phyloP scores from a whole-genome alignment of 1,140 invertebrate species.

The Acyrthosiphon pisum region DNA sequence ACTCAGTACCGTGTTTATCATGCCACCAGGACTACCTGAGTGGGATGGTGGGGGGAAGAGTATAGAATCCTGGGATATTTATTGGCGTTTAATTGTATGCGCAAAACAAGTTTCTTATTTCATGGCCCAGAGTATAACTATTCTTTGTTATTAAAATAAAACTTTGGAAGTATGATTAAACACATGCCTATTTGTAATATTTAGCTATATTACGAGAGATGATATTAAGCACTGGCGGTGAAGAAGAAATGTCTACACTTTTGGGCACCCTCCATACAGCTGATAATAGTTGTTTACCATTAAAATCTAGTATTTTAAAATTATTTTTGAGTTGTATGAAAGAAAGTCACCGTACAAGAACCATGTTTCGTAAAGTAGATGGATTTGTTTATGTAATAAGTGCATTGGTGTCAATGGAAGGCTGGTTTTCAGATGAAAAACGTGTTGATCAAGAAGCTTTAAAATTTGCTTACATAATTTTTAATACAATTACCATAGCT shows the following conservation, averaged over 20 bases:
- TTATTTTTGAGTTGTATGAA: conserved; percentile 85
- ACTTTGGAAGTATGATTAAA: background rate
- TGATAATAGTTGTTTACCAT: conserved; percentile 75
- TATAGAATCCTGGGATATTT: no score
- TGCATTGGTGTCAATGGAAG: conserved; percentile 91
- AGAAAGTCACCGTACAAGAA: conserved; percentile 94
- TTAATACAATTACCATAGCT: conserved; percentile 93
- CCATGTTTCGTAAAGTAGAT: conserved; percentile 93
- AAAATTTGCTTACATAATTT: conserved; percentile 84
- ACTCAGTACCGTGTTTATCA: no score
- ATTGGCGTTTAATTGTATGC: no score
- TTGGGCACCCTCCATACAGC: conserved; percentile 90
- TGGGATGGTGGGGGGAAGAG: no score
- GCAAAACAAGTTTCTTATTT: no score
- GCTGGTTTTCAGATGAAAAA: conserved; percentile 68
- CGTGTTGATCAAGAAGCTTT: conserved; percentile 68
- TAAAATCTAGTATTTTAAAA: conserved; percentile 92
- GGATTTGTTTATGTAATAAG: conserved; percentile 98
- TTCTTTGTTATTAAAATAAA: background rate
- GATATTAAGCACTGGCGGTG: conserved; percentile 87
- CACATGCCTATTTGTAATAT: background rate
- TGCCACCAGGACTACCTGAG: no score
- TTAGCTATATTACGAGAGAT: conserved; percentile 82
- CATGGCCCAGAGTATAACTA: no score
- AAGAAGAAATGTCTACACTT: conserved; percentile 93